Conservation (phyloP, 2,797 vertebrate genomes). For the Lithobates pipiens region DNA sequence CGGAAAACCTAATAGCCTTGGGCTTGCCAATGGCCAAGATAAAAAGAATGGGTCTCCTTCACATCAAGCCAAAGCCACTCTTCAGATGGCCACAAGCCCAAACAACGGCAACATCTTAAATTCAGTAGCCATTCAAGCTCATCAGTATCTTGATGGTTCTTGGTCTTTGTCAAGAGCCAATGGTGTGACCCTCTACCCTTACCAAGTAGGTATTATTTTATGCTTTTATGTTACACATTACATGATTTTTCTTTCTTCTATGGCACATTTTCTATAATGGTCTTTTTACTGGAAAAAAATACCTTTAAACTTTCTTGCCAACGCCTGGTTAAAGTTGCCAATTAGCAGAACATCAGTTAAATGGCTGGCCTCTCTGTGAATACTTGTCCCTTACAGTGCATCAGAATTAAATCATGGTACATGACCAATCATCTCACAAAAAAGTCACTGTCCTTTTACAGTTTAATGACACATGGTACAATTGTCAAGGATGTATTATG, state of each 20-base stretch:
- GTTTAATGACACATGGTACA: too few relatives aligned
- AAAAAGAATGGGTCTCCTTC: conserved; percentile 86
- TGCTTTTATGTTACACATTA: background rate
- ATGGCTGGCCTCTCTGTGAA: too few relatives aligned
- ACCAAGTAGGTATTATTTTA: conserved; percentile 79
- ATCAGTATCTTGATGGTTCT: conserved; percentile 85
- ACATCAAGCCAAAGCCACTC: conserved; percentile 82
- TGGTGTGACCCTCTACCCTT: conserved; percentile 82
- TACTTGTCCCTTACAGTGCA: too few relatives aligned
- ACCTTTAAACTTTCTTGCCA: too few relatives aligned
- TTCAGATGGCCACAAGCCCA: conserved; percentile 85
- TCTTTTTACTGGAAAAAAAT: too few relatives aligned
- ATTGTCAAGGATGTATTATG: too few relatives aligned
- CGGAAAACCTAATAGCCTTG: conserved; percentile 82
- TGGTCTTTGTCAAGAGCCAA: conserved; percentile 83
- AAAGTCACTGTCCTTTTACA: too few relatives aligned
- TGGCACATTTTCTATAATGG: too few relatives aligned
- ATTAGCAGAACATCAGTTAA: too few relatives aligned
- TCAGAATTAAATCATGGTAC: too few relatives aligned
- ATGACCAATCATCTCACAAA: too few relatives aligned
- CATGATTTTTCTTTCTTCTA: background rate
- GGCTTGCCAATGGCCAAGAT: conserved; percentile 85
- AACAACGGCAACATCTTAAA: conserved; percentile 82
- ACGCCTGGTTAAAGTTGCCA: too few relatives aligned
- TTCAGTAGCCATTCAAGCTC: conserved; percentile 86